Evolutionary conservation across 2,888 invertebrate genomes (phyloP).

Genomic region (Scaptodrosophila latifasciaeformis): DNA sequence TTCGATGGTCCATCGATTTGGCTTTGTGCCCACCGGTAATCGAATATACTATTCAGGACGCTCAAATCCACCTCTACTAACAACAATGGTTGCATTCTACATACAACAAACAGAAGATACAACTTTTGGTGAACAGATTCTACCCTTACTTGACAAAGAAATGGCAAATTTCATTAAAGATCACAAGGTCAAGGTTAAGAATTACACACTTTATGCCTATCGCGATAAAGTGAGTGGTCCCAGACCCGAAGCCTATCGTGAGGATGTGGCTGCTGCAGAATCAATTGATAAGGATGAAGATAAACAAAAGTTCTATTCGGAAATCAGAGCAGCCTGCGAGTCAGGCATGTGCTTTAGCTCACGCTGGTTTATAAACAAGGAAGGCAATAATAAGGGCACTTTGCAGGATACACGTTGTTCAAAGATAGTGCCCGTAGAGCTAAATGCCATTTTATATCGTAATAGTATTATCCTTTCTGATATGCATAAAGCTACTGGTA

Average conservation of each 20-base stretch:
- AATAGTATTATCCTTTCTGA: constrained; percentile 85
- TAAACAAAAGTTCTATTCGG: constrained; percentile 83
- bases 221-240: constrained; percentile 85
- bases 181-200: constrained; percentile 80
- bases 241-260: constrained; percentile 92
- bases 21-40: constrained; percentile 93
- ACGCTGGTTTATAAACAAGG: constrained; percentile 86
- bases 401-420: constrained; percentile 85
- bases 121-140: constrained; percentile 79
- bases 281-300: constrained; percentile 77
- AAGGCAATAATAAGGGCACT: constrained; percentile 81
- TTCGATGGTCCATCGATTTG: constrained; percentile 84
- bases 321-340: constrained; percentile 92
- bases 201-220: constrained; percentile 84
- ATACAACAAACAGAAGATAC: constrained; percentile 82
- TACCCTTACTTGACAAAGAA: constrained; percentile 83
- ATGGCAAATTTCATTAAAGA: constrained; percentile 89
- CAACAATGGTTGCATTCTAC: constrained; percentile 88
- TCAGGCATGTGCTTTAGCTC: constrained; percentile 97
- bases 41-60: constrained; percentile 90
- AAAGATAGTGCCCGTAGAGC: constrained; percentile 91
- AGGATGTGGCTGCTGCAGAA: constrained; percentile 79
- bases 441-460: constrained; percentile 90
- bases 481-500: constrained; percentile 79
- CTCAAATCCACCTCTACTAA: constrained; percentile 88